phyloP scores from a whole-genome alignment of 2,888 invertebrate genomes.

The Acronicta aceris region DNA sequence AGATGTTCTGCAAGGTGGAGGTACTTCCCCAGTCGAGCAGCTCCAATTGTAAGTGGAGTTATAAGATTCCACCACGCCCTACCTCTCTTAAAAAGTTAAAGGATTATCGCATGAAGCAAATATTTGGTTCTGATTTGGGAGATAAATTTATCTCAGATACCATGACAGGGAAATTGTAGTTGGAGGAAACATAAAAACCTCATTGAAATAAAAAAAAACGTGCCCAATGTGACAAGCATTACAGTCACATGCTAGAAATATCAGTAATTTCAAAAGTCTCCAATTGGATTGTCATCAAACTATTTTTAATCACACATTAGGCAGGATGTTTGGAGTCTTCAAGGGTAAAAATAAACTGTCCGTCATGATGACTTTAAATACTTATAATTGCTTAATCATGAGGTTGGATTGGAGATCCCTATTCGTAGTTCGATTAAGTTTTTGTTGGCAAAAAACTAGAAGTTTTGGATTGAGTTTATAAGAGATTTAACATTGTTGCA shows the following conservation, averaged over 20 bases:
- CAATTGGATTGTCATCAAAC: slow-evolving; percentile 27
- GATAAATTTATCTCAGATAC: no score
- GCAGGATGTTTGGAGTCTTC: slow-evolving; percentile 49
- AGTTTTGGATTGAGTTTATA: background rate
- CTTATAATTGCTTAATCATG: slow-evolving; percentile 39
- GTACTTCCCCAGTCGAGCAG: no score
- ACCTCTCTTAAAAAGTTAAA: no score
- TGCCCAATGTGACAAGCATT: background rate
- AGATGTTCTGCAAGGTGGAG: no score
- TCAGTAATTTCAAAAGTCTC: slow-evolving; percentile 20
- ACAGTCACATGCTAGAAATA: slow-evolving; percentile 16
- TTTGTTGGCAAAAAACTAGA: background rate
- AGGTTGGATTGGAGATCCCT: slow-evolving; percentile 23
- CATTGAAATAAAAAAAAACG: background rate
- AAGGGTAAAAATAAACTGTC: slow-evolving; percentile 23
- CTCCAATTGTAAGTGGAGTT: no score
- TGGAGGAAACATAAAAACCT: no score
- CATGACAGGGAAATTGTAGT: no score
- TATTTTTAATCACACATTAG: slow-evolving; percentile 43
- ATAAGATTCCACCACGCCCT: no score
- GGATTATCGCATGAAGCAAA: no score
- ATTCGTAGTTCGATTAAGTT: background rate
- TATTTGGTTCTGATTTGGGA: no score
- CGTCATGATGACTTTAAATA: slow-evolving; percentile 41
- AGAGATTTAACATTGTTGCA: background rate